Evolutionary conservation across 2,888 invertebrate species (phyloP).

Genomic region (Lasioglossum morio): DNA sequence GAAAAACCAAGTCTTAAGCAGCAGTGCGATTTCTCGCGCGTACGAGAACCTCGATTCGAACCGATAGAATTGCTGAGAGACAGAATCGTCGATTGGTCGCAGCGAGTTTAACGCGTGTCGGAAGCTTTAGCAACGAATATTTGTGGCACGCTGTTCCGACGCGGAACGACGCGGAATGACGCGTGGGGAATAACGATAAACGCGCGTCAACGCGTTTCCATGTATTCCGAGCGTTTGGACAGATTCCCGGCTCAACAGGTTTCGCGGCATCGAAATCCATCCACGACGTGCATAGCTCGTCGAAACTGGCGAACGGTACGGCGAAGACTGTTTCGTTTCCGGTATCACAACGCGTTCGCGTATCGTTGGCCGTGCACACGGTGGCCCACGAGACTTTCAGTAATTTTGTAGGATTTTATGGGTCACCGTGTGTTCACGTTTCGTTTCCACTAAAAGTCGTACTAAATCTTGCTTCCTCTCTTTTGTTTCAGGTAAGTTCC

Average conservation of each 20-base stretch:
- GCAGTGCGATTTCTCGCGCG: background rate
- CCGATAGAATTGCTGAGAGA: background rate
- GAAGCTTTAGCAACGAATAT: background rate
- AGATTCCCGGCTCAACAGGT: conserved; percentile 66
- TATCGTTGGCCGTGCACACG: too few species aligned
- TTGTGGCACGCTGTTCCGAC: background rate
- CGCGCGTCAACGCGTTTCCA: background rate
- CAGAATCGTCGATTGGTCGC: background rate
- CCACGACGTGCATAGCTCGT: conserved; percentile 18
- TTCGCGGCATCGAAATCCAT: conserved; percentile 50
- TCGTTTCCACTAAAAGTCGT: background rate
- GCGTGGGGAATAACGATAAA: background rate
- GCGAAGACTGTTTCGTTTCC: background rate
- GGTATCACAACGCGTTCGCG: background rate
- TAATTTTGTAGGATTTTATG: background rate
- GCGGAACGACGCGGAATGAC: background rate
- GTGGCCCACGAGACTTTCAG: background rate
- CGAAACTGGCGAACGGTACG: background rate
- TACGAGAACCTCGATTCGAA: background rate
- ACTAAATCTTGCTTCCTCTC: conserved; percentile 17
- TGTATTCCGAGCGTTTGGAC: conserved; percentile 58
- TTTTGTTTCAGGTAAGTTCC: conserved; percentile 60
- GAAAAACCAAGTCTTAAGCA: too few species aligned
- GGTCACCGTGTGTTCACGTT: background rate
- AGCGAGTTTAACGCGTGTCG: background rate